phyloP scores from a whole-genome alignment of 2,113 vertebrate genomes.

The Megalops atlanticus region DNA sequence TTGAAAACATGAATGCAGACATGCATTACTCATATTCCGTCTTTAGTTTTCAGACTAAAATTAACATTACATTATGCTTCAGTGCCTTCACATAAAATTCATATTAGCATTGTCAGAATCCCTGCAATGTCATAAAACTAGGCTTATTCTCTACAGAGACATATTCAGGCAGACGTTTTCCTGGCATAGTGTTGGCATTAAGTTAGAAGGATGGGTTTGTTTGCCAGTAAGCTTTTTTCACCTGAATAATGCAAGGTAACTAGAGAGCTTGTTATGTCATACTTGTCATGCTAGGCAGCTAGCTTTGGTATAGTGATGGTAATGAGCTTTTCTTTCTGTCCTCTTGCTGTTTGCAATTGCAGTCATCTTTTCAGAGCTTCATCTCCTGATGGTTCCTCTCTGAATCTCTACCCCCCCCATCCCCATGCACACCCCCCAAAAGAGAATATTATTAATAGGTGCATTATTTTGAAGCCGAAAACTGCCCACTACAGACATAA shows the following conservation, averaged over 20 bases:
- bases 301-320: background rate
- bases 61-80: background rate
- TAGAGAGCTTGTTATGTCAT: no score
- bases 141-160: background rate
- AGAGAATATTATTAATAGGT: background rate
- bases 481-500: background rate
- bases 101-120: background rate
- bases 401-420: background rate
- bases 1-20: no score
- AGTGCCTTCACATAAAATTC: background rate
- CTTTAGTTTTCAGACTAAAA: background rate
- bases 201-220: no score
- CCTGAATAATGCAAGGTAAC: background rate
- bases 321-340: background rate
- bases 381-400: background rate
- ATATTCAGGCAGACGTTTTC: background rate
- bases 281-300: no score
- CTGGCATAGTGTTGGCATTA: background rate
- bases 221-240: background rate
- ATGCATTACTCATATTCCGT: background rate
- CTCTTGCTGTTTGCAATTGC: background rate
- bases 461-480: background rate
- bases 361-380: no score
- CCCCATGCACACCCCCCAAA: background rate
- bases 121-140: background rate